These are phyloP conservation scores for Prionailurus bengalensis DNA, from an alignment of 2,113 vertebrate genomes.

Conservation along the genomic window DNA sequence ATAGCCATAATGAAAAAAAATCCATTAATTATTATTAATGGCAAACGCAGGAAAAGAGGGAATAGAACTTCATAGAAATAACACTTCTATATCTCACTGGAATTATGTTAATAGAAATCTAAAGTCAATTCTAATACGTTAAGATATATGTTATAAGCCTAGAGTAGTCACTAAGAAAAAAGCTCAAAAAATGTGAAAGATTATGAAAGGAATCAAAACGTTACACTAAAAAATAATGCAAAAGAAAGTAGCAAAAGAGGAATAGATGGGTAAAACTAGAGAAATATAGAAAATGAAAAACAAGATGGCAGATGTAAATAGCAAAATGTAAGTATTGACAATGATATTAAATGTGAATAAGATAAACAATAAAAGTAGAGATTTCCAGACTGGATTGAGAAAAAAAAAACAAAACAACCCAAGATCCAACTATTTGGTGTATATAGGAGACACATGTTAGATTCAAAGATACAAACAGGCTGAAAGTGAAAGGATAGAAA, in stretches of 20 bases:
- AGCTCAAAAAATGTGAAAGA: not conserved
- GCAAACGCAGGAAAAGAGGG: not conserved
- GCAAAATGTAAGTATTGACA: not conserved
- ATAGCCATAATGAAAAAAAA: not conserved
- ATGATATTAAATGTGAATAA: not conserved
- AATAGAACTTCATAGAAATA: not conserved
- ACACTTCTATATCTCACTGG: not conserved
- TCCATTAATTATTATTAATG: not conserved
- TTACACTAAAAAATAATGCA: not conserved
- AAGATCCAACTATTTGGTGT: not conserved
- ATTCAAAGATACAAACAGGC: not conserved
- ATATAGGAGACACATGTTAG: not conserved
- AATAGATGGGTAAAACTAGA: not conserved
- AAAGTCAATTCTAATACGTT: not conserved
- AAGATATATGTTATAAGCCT: not conserved
- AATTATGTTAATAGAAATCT: not conserved
- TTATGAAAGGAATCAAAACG: not conserved
- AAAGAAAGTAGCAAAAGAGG: not conserved
- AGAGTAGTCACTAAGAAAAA: not conserved
- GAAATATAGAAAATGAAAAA: not conserved
- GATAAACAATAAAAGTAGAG: not conserved
- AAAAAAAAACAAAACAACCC: not conserved
- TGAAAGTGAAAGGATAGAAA: not conserved
- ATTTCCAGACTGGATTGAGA: not conserved
- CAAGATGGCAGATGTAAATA: not conserved